Conservation (phyloP, 2,797 vertebrate genomes). For the Periparus ater region DNA sequence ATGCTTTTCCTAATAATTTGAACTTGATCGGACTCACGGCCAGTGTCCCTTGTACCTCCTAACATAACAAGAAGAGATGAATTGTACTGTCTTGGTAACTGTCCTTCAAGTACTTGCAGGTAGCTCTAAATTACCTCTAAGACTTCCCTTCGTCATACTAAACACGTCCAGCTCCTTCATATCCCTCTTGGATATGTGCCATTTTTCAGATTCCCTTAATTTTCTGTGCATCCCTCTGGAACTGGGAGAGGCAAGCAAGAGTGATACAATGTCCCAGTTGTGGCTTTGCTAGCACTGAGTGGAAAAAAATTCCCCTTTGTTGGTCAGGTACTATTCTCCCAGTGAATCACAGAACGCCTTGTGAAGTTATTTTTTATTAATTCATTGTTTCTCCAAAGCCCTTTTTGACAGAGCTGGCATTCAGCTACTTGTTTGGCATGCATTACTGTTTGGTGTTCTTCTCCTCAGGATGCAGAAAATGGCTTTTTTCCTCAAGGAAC, state of each 20-base stretch:
- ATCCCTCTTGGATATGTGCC: not conserved
- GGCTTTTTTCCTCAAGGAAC: not conserved
- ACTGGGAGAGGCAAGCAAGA: not conserved
- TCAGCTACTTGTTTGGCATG: not conserved
- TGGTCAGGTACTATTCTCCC: not conserved
- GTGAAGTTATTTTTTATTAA: not conserved
- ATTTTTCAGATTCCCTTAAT: not conserved
- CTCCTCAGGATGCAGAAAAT: not conserved
- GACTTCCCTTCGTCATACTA: not conserved
- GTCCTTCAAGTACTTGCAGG: not conserved
- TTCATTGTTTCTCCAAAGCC: not conserved
- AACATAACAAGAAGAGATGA: not conserved
- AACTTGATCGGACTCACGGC: not conserved
- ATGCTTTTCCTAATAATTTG: not conserved
- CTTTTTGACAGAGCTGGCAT: not conserved
- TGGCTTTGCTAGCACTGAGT: not conserved
- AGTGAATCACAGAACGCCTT: not conserved
- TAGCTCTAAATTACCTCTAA: not conserved
- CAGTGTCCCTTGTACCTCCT: not conserved
- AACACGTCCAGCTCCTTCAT: not conserved
- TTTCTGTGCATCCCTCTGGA: not conserved
- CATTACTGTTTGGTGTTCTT: not conserved
- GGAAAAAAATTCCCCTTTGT: not conserved
- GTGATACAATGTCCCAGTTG: not conserved
- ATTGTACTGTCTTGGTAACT: not conserved